These are phyloP conservation scores for Tetanocera ferruginea DNA, from an alignment of 2,888 invertebrate species.

Conservation along the genomic window DNA sequence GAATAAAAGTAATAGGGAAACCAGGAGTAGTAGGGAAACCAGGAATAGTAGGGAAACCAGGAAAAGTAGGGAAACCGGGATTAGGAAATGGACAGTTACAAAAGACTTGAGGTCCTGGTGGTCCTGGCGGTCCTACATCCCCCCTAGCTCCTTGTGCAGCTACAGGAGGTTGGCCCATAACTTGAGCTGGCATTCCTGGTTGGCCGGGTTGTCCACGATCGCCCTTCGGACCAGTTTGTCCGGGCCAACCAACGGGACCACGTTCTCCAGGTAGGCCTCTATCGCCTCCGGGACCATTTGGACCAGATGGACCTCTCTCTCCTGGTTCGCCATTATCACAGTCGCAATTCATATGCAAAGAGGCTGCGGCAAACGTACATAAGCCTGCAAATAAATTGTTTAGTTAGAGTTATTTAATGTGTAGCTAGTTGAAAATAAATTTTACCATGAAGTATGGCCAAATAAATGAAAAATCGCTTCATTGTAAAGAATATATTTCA, in stretches of 20 bases:
- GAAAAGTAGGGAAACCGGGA: no score
- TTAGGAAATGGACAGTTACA: no score
- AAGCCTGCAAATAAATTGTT: slow-evolving; percentile 3
- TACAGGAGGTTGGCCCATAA: no score
- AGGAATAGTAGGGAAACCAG: neutral
- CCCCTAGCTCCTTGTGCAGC: no score
- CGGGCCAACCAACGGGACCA: neutral
- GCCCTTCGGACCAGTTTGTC: neutral
- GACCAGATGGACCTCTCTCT: neutral
- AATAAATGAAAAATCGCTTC: neutral
- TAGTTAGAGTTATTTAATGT: neutral
- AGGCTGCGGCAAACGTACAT: slow-evolving; percentile 10
- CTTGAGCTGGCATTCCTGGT: slow-evolving; percentile 6
- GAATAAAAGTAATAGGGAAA: no score
- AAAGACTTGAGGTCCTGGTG: neutral
- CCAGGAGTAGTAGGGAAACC: no score
- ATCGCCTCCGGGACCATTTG: neutral
- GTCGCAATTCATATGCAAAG: neutral
- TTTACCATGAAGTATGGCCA: neutral
- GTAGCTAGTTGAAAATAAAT: neutral
- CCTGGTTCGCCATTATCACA: slow-evolving; percentile 33
- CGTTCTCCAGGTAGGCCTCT: neutral
- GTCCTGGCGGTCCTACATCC: neutral
- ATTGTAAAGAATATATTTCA: neutral
- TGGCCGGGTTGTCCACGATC: slow-evolving; percentile 7